Evolutionary conservation across 2,113 vertebrate species (phyloP).

Genomic region (Grallaria varia): DNA sequence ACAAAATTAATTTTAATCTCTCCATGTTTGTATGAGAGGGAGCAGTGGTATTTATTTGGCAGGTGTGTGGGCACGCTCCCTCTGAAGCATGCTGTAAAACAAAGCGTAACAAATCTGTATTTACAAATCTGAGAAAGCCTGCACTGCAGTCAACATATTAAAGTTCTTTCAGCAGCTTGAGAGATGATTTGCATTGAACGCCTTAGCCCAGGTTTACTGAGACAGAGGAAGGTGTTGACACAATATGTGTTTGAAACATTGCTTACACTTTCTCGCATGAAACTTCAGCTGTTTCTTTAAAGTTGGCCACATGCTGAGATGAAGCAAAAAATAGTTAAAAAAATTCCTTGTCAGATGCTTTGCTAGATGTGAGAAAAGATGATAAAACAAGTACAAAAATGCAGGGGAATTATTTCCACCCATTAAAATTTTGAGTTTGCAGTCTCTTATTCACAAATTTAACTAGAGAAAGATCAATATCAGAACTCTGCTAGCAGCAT

Average conservation of each 20-base stretch:
- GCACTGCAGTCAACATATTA: conserved; percentile 8
- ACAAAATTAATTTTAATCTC: background rate
- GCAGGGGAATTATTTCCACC: background rate
- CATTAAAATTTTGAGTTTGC: background rate
- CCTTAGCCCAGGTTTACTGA: conserved; percentile 6
- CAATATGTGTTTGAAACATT: conserved; percentile 1
- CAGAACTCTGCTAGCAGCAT: background rate
- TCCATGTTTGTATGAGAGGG: background rate
- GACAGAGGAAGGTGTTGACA: conserved; percentile 16
- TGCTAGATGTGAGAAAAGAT: background rate
- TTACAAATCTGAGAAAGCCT: conserved; percentile 30
- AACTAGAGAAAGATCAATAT: background rate
- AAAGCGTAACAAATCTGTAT: conserved; percentile 44
- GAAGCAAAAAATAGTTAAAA: background rate
- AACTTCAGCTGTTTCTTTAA: background rate
- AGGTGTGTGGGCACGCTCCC: background rate
- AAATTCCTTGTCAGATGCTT: background rate
- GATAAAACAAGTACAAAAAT: background rate
- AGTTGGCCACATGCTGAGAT: conserved; percentile 6
- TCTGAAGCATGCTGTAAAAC: background rate
- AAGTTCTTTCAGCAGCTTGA: background rate
- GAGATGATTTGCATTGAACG: background rate
- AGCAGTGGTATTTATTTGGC: background rate
- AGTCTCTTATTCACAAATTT: background rate
- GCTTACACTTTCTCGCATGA: background rate